Conservation (phyloP, 2,113 vertebrate species). For the Theropithecus gelada region DNA sequence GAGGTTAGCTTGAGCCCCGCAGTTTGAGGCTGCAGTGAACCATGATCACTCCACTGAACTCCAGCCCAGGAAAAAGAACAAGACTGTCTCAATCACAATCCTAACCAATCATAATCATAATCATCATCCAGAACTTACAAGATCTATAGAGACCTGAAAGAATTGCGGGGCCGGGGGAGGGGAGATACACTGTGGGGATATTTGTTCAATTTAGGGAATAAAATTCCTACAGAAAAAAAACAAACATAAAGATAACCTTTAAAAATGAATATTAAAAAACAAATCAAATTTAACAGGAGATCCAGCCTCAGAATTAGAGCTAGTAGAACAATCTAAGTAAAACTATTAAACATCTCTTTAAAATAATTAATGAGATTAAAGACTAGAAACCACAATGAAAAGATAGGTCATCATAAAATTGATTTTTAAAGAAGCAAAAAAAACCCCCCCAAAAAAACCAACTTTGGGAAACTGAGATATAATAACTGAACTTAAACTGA, state of each 20-base stretch:
- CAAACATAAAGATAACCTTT: not conserved
- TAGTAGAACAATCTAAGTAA: not conserved
- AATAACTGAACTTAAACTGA: not conserved
- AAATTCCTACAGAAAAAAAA: not conserved
- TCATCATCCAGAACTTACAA: not conserved
- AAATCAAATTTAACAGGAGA: not conserved
- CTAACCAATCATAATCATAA: no score
- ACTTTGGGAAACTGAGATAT: not conserved
- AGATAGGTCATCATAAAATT: not conserved
- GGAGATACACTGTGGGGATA: not conserved
- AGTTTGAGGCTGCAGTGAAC: no score
- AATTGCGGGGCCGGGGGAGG: not conserved
- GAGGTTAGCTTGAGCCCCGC: no score
- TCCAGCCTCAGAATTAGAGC: rapidly evolving
- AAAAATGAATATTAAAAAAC: not conserved
- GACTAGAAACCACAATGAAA: not conserved
- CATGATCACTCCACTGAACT: no score
- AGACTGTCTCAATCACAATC: no score
- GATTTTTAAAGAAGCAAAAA: not conserved
- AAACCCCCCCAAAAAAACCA: not conserved
- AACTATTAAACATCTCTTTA: not conserved
- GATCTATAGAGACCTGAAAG: not conserved
- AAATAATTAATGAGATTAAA: not conserved
- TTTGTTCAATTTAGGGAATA: not conserved
- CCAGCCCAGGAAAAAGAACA: no score